Percentiles rank a stretch among this genome's conserved stretches.
These are phyloP conservation scores for Etheostoma nigrum DNA, from an alignment of 2,797 vertebrate genomes.

Conservation along the genomic window DNA sequence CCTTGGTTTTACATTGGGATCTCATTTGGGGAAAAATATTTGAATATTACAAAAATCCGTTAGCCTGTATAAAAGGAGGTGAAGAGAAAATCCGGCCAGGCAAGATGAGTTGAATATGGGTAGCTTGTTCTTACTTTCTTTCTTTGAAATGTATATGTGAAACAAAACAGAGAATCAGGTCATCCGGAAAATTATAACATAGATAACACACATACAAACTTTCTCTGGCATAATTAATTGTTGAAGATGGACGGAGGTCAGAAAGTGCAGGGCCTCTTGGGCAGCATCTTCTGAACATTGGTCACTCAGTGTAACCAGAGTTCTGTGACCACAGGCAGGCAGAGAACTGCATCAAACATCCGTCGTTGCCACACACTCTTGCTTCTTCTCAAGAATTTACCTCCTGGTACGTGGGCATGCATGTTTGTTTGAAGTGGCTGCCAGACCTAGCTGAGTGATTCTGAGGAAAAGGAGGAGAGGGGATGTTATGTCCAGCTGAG, in stretches of 20 bases:
- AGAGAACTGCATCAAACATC: conserved; percentile 30
- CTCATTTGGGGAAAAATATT: neutral
- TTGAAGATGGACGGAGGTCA: neutral
- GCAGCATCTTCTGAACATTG: neutral
- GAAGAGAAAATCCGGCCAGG: neutral
- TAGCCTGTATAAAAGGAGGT: neutral
- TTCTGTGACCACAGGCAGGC: neutral
- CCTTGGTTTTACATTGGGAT: neutral
- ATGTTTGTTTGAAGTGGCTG: conserved; percentile 61
- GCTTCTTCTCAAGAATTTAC: conserved; percentile 31
- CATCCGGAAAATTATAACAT: no score
- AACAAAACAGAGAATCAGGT: no score
- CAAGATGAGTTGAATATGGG: neutral
- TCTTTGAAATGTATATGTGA: no score
- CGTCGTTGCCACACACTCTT: conserved; percentile 13
- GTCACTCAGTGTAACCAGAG: neutral
- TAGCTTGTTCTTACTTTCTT: neutral
- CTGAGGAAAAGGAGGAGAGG: conserved; percentile 37
- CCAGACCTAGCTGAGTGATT: conserved; percentile 46
- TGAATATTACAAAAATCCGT: neutral
- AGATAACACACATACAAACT: no score
- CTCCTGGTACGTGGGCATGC: conserved; percentile 31
- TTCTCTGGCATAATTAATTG: no score
- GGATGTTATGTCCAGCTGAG: conserved; percentile 68
- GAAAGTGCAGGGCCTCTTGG: neutral